Conservation (phyloP, 1,140 invertebrate genomes). For the Neoseiulus cucumeris region DNA sequence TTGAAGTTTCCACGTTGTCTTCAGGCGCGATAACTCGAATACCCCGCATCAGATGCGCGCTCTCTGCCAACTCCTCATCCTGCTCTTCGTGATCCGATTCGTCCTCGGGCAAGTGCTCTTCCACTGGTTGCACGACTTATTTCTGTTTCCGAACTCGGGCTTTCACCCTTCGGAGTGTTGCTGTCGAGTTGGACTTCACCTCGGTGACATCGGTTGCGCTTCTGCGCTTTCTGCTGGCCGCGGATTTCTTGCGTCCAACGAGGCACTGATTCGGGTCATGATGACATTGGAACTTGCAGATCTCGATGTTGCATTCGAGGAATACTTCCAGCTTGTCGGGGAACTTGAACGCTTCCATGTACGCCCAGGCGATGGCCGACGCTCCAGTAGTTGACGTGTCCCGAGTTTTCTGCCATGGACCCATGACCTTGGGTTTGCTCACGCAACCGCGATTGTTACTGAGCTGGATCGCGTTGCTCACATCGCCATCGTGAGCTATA, state of each 20-base stretch:
- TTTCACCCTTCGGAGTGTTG: not conserved
- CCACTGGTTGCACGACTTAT: not conserved
- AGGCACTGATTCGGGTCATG: slow-evolving; percentile 24
- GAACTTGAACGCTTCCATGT: slow-evolving; percentile 66
- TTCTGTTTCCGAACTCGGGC: not conserved
- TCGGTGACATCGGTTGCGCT: too few relatives aligned
- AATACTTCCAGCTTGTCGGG: slow-evolving; percentile 64
- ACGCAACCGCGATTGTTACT: slow-evolving; percentile 51
- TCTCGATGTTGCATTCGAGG: slow-evolving; percentile 59
- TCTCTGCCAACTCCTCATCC: slow-evolving; percentile 9
- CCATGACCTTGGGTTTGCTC: slow-evolving; percentile 57
- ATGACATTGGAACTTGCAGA: slow-evolving; percentile 56
- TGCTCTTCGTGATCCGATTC: not conserved
- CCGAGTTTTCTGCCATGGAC: slow-evolving; percentile 54
- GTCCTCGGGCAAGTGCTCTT: not conserved
- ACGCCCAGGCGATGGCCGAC: slow-evolving; percentile 52
- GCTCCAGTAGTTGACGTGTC: slow-evolving; percentile 48
- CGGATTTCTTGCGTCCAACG: not conserved
- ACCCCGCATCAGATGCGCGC: slow-evolving; percentile 20
- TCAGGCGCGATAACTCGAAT: slow-evolving; percentile 25
- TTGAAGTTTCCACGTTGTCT: slow-evolving; percentile 19
- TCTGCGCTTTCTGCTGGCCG: not conserved
- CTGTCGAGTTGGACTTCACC: too few relatives aligned
- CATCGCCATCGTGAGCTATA: slow-evolving; percentile 42
- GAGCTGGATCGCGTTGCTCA: slow-evolving; percentile 43